Evolutionary conservation across 2,888 invertebrate genomes (phyloP), one percentile per base, ranked within the genome.

Genomic region (Anthrax anthrax): DNA sequence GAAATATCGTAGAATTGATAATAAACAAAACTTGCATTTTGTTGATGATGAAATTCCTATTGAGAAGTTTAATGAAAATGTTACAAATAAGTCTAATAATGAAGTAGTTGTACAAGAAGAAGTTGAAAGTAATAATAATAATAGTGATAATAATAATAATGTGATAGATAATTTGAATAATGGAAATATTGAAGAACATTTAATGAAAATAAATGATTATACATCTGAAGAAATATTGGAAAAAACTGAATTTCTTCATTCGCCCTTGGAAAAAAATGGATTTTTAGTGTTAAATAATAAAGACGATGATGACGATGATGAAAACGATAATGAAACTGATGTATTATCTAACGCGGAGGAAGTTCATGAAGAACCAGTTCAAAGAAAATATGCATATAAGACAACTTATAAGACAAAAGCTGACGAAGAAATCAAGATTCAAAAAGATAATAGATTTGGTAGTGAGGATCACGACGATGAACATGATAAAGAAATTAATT

Each of bases 401-500:
- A 13, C 18, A 39, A 29, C 34, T 10, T 9, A 10, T 37, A 14
- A 34, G 43, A 42, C 9, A 29, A 39, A 34, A 6, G 23, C 4
- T 23, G 23, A 50, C 19, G 44, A 38, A 9, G 42, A 42, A 19
- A 42, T 46, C 18, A 39, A 47, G 43, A 39, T 43, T 42, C 38
- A 42, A 27, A 41, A 38, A 37, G 23, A 43, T 42, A 43, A 43
- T 13, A 39, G 34, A 42, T 39, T 47, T 17, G 32, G 32, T 18
- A 32, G 47, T 16, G 50, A 48, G 4, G 18, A 39, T 18, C 44
- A 41, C 37, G n/a, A 42, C 48, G 49, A 14, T 32, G 29, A 32
- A 32, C 29, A 12, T 32, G 29, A 32, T 32, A 63, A 59, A 49
- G 66, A 66, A 49, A 65, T 66, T 0, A 63, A 66, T 51, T 66